A percentile compares a stretch with the other conserved stretches of the same genome.
Evolutionary conservation across 1,140 invertebrate species (phyloP).

Genomic region (Heliconius hermathena): DNA sequence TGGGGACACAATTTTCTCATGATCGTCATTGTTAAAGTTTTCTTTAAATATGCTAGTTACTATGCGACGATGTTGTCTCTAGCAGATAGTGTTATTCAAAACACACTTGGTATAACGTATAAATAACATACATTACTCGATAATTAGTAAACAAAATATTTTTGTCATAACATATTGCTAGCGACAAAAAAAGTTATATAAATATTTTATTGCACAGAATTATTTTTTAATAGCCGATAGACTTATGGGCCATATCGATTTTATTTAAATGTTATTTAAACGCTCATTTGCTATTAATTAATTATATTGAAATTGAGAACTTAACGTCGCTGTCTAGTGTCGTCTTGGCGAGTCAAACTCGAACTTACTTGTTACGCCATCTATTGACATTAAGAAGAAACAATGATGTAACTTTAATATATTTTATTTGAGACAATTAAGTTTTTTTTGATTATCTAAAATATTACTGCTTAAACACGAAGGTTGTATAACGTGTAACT

Average conservation of each 20-base stretch:
- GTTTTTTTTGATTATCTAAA: no score
- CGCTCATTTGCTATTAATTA: not conserved
- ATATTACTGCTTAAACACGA: no score
- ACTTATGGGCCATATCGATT: not conserved
- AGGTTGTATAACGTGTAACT: no score
- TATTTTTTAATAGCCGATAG: no score
- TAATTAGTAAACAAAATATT: slow-evolving; percentile 7
- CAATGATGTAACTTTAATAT: not conserved
- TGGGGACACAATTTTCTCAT: slow-evolving; percentile 31
- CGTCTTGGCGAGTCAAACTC: not conserved
- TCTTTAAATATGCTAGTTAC: not conserved
- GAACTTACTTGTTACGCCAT: not conserved
- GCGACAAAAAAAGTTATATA: not conserved
- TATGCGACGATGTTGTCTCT: not conserved
- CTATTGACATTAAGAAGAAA: not conserved
- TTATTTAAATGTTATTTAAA: not conserved
- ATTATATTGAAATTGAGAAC: not conserved
- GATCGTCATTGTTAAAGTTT: slow-evolving; percentile 18
- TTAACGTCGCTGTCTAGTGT: not conserved
- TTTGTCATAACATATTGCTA: not conserved
- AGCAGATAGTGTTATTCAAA: not conserved
- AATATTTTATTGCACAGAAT: not conserved
- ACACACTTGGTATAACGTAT: slow-evolving; percentile 12
- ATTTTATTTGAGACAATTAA: not conserved
- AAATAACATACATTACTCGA: not conserved